Percentiles rank a stretch among this genome's conserved stretches.
phyloP scores from a whole-genome alignment of 2,888 invertebrate genomes.

The Thymelicus acteon region DNA sequence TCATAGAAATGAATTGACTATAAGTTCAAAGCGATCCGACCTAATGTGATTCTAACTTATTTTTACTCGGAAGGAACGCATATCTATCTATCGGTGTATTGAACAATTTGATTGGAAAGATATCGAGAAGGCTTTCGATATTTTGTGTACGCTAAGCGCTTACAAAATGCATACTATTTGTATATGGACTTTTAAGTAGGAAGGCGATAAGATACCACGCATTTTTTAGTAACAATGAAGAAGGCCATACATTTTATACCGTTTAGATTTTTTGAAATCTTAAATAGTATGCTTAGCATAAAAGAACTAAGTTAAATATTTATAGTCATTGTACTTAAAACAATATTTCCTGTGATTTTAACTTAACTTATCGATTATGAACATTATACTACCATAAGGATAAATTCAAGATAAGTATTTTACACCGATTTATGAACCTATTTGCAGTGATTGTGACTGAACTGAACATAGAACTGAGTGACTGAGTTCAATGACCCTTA shows the following conservation, averaged over 20 bases:
- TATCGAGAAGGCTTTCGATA: constrained; percentile 41
- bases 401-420: too few relatives aligned
- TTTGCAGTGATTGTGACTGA: too few relatives aligned
- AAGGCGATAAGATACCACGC: constrained; percentile 33
- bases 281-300: too few relatives aligned
- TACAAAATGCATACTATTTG: constrained; percentile 39
- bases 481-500: too few relatives aligned
- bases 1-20: not conserved
- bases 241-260: constrained; percentile 8
- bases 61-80: constrained; percentile 50
- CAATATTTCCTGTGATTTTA: too few relatives aligned
- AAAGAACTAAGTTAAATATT: too few relatives aligned
- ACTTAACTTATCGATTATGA: too few relatives aligned
- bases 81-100: constrained; percentile 44
- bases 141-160: constrained; percentile 36
- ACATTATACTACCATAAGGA: too few relatives aligned
- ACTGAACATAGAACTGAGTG: too few relatives aligned
- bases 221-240: constrained; percentile 30
- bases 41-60: constrained; percentile 39
- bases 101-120: constrained; percentile 44
- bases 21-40: not conserved
- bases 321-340: too few relatives aligned
- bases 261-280: not conserved
- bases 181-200: constrained; percentile 36
- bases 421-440: too few relatives aligned